Conservation (phyloP, 1,140 invertebrate species). For the Marisa cornuarietis region DNA sequence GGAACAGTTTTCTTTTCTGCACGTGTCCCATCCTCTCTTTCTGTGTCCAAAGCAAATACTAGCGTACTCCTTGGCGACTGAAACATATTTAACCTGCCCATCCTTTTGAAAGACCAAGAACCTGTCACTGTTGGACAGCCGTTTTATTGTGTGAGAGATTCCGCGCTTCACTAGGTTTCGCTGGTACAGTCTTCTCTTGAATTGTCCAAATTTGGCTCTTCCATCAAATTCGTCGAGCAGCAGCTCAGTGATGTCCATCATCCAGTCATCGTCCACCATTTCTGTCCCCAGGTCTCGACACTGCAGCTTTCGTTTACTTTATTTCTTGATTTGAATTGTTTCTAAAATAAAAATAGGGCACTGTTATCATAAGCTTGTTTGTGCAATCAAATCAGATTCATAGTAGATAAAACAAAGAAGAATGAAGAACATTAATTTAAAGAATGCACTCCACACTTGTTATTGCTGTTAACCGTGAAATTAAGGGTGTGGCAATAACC, state of each 20-base stretch:
- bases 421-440: no score
- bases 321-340: no score
- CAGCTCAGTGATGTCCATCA: background rate
- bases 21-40: constrained; percentile 3
- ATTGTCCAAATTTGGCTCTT: constrained; percentile 4
- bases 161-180: background rate
- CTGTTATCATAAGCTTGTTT: no score
- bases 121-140: background rate
- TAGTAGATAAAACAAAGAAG: no score
- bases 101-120: constrained; percentile 7
- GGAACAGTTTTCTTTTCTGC: background rate
- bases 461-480: no score
- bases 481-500: no score
- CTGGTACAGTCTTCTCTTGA: background rate
- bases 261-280: background rate
- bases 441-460: no score
- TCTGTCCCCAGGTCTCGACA: background rate
- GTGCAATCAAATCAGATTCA: no score
- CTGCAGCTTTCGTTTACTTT: no score
- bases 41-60: background rate
- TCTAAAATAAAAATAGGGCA: no score
- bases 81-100: background rate
- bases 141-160: background rate
- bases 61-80: background rate
- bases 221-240: constrained; percentile 5